These are phyloP conservation scores for Nemotelus nigrinus DNA, from an alignment of 2,888 invertebrate genomes.

Conservation along the genomic window DNA sequence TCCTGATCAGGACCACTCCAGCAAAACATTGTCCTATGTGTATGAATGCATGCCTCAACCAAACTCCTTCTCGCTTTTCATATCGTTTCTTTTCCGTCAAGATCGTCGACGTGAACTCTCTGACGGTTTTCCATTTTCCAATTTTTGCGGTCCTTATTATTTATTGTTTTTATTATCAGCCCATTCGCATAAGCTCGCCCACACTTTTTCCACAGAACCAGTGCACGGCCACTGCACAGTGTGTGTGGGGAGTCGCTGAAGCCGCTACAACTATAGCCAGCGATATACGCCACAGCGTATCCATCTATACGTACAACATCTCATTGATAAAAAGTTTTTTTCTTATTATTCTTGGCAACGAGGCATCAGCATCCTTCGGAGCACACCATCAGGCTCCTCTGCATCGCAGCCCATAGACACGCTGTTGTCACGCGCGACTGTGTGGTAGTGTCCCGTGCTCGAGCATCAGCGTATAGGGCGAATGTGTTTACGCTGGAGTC, in stretches of 20 bases:
- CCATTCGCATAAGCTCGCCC: constrained; percentile 40
- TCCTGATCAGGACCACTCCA: neutral
- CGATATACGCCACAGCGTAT: constrained; percentile 31
- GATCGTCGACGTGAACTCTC: neutral
- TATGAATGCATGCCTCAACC: neutral
- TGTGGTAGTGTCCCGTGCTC: constrained; percentile 19
- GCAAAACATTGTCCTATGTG: too few species aligned
- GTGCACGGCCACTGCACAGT: constrained; percentile 21
- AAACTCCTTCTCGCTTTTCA: neutral
- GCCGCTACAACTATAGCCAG: constrained; percentile 2
- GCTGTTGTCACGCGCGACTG: constrained; percentile 1
- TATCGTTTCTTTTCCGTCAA: neutral
- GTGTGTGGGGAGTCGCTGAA: constrained; percentile 23
- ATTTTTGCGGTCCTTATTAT: constrained; percentile 28
- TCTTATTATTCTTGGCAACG: constrained; percentile 32
- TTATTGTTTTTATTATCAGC: constrained; percentile 42
- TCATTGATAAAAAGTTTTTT: constrained; percentile 44
- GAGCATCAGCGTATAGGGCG: neutral
- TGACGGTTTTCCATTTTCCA: constrained; percentile 19
- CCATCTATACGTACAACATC: constrained; percentile 40
- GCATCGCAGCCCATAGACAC: neutral
- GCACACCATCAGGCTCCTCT: constrained; percentile 22
- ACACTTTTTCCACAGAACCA: constrained; percentile 33
- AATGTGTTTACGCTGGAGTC: neutral
- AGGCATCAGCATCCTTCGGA: constrained; percentile 26